Conservation (phyloP, 2,113 vertebrate species). For the Eurystomus gularis region DNA sequence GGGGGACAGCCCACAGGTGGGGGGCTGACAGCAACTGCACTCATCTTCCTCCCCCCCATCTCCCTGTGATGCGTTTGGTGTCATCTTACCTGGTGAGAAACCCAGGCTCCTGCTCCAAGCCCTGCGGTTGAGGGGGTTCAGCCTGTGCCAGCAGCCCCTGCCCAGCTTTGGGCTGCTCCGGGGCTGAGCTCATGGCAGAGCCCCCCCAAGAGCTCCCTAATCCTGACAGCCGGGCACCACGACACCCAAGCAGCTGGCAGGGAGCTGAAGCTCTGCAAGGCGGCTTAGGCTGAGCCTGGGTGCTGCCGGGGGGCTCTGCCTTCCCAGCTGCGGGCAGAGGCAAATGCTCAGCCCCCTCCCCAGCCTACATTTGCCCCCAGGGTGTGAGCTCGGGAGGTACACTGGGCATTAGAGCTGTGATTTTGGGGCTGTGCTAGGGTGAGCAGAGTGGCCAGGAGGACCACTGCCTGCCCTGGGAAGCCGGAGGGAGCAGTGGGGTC, state of each 20-base stretch:
- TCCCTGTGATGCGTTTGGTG: fast-evolving
- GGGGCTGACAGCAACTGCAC: neutral
- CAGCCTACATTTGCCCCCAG: neutral
- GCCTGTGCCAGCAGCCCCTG: neutral
- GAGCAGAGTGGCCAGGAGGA: neutral
- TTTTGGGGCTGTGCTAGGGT: neutral
- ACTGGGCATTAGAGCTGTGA: fast-evolving
- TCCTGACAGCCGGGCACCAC: neutral
- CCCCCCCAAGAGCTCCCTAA: neutral
- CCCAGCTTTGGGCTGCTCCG: neutral
- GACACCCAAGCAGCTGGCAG: neutral
- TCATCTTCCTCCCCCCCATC: neutral
- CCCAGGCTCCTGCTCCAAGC: neutral
- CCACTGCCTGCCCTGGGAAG: neutral
- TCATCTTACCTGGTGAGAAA: neutral
- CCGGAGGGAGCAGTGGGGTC: neutral
- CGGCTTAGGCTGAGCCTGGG: neutral
- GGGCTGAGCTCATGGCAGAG: neutral
- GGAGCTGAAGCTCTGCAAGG: neutral
- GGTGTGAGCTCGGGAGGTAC: neutral
- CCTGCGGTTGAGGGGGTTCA: neutral
- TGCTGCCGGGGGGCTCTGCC: neutral
- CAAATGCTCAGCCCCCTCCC: neutral
- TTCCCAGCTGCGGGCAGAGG: neutral
- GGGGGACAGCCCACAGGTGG: fast-evolving